Evolutionary conservation across 2,888 invertebrate genomes (phyloP).

Genomic region (Omphaloscelis lunosa): DNA sequence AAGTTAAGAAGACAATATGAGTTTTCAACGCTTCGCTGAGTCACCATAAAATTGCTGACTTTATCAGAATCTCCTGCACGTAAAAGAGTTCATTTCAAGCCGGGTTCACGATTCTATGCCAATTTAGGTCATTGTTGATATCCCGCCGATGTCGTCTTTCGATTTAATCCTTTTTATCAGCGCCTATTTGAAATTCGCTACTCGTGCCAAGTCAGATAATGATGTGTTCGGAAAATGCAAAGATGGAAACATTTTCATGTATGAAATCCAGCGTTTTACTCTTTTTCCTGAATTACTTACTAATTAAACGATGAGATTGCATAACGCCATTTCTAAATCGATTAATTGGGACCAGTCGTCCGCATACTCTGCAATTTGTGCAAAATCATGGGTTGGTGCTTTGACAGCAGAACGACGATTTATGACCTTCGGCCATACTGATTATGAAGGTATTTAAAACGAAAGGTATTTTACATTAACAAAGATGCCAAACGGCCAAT

Average conservation of each 20-base stretch:
- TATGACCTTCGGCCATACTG: background rate
- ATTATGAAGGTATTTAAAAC: conserved; percentile 9
- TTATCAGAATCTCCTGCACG: conserved; percentile 52
- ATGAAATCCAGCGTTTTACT: background rate
- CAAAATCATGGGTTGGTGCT: conserved; percentile 34
- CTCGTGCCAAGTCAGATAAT: conserved; percentile 42
- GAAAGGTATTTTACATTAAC: background rate
- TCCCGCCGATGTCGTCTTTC: conserved; percentile 37
- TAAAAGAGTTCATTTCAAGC: conserved; percentile 61
- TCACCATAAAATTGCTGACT: conserved; percentile 61
- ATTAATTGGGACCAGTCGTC: conserved; percentile 39
- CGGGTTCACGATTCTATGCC: conserved; percentile 33
- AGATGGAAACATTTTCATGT: background rate
- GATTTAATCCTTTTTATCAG: conserved; percentile 59
- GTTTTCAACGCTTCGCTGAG: conserved; percentile 43
- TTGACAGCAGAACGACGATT: conserved; percentile 24
- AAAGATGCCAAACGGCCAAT: conserved; percentile 22
- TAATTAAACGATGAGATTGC: conserved; percentile 20
- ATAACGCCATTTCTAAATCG: conserved; percentile 17
- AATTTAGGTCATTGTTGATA: conserved; percentile 59
- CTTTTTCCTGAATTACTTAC: background rate
- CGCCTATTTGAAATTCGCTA: conserved; percentile 42
- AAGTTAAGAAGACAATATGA: conserved; percentile 53
- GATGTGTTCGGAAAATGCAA: conserved; percentile 2
- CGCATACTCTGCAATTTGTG: conserved; percentile 43